Base-by-base conservation (phyloP, 2,113 vertebrate species). In the Sebastes schlegelii region DNA sequence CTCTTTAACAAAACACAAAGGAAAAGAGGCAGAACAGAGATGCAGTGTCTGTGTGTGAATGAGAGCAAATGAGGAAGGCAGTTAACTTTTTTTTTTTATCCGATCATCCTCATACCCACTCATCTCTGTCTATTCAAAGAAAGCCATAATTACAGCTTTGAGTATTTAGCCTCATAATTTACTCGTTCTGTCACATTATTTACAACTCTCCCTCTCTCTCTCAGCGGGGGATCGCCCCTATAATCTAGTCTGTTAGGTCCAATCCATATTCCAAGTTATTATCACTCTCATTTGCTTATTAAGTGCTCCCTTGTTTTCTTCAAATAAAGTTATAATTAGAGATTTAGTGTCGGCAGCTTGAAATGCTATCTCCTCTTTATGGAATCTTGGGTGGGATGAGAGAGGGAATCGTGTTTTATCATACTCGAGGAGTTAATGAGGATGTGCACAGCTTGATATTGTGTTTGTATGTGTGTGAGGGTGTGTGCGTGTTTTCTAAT, bases 281-380 rank as follows among this genome's bases (percentile, higher is more conserved):
- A 96, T 94, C 94, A 94, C 92, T 91, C 91, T 95, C 91, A 95
- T 95, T 94, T 95, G 92, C 94, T 95, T 94, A 94, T 95, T 95
- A 95, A 95, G 94, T 94, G 91, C 86, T 85, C 91, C 91, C 93
- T 94, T 95, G 93, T 95, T 95, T 94, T 95, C 93, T 95, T 95
- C 95, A 95, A 95, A 95, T 95, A 94, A 95, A 95, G 93, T 91
- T 93, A 95, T 95, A 95, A 95, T 95, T 95, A 95, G 85, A 93
- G 92, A 95, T 94, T 95, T 94, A 90, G 83, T 92, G 91, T 91
- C 87, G 84, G 88, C 90, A 74, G 91, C 92, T 94, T 95, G 92
- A 94, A 95, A 94, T 93, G 88, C 89, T 89, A 92, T 93, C 92
- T 92, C 66, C 79, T 90, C 89, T 91, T 94, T 89, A 81, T 92